phyloP scores from a whole-genome alignment of 2,113 vertebrate genomes.

The Catagonus wagneri region DNA sequence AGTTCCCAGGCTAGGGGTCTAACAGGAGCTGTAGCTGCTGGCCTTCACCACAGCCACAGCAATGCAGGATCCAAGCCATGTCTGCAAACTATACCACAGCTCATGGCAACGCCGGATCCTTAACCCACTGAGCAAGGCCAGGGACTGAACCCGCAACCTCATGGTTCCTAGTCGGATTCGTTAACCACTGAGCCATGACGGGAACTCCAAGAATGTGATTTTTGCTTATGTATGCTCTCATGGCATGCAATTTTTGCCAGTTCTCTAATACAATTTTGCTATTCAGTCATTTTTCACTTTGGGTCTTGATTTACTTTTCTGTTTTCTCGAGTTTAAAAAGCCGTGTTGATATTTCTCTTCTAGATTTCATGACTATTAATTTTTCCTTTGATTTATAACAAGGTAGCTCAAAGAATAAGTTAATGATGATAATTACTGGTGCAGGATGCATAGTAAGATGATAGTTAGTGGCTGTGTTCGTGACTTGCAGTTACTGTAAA shows the following conservation, averaged over 20 bases:
- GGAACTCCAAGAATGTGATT: not conserved
- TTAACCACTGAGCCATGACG: too few species aligned
- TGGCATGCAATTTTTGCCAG: not conserved
- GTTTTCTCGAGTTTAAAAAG: not conserved
- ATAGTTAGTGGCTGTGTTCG: not conserved
- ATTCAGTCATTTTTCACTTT: conserved; percentile 14
- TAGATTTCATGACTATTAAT: not conserved
- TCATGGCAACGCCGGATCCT: too few species aligned
- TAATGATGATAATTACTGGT: not conserved
- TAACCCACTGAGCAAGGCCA: too few species aligned
- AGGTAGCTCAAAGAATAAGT: not conserved
- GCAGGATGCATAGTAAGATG: not conserved
- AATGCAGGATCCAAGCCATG: too few species aligned
- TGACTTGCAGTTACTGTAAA: conserved; percentile 5
- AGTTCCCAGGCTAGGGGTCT: too few species aligned
- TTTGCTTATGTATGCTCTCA: not conserved
- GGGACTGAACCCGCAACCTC: too few species aligned
- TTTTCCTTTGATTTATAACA: conserved; percentile 28
- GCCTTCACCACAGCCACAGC: too few species aligned
- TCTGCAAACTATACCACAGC: too few species aligned
- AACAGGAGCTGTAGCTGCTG: too few species aligned
- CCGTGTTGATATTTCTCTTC: not conserved
- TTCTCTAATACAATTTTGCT: not conserved
- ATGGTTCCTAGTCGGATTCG: too few species aligned
- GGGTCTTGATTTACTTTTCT: not conserved